Evolutionary conservation across 2,113 vertebrate genomes (phyloP).

Genomic region (Ptilonorhynchus violaceus): DNA sequence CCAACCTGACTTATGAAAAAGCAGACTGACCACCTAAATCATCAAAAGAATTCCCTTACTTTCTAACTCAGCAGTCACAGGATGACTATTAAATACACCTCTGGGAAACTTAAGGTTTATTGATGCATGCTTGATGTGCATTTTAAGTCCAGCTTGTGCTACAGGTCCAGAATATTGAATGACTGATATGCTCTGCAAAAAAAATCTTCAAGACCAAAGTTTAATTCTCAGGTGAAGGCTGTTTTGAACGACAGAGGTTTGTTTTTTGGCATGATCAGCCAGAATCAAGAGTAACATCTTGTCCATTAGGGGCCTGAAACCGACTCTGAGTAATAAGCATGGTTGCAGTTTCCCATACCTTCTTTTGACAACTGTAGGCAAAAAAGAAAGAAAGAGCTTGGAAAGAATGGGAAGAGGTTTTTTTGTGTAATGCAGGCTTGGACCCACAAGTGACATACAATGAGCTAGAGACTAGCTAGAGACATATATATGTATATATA

Average conservation of each 20-base stretch:
- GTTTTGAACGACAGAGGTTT: not conserved
- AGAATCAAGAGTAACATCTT: not conserved
- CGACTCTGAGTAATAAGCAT: not conserved
- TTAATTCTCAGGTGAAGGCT: not conserved
- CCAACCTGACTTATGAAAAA: constrained; percentile 2
- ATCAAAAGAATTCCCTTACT: constrained; percentile 18
- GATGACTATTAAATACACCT: constrained; percentile 13
- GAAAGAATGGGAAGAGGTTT: not conserved
- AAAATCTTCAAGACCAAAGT: not conserved
- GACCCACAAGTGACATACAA: not conserved
- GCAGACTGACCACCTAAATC: constrained; percentile 31
- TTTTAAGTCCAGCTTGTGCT: not conserved
- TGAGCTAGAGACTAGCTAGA: not conserved
- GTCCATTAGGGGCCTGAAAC: not conserved
- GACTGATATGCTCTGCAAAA: not conserved
- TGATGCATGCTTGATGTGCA: not conserved
- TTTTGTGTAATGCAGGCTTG: not conserved
- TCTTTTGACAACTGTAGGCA: not conserved
- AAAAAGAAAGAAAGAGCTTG: not conserved
- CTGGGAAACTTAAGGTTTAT: constrained; percentile 37
- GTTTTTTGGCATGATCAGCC: not conserved
- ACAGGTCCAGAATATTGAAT: constrained; percentile 13
- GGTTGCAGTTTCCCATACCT: not conserved
- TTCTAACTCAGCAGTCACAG: constrained; percentile 12
- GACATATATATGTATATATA: not conserved